These are phyloP conservation scores for Apomyelois bistriatella DNA, from an alignment of 2,888 invertebrate species.

Conservation along the genomic window DNA sequence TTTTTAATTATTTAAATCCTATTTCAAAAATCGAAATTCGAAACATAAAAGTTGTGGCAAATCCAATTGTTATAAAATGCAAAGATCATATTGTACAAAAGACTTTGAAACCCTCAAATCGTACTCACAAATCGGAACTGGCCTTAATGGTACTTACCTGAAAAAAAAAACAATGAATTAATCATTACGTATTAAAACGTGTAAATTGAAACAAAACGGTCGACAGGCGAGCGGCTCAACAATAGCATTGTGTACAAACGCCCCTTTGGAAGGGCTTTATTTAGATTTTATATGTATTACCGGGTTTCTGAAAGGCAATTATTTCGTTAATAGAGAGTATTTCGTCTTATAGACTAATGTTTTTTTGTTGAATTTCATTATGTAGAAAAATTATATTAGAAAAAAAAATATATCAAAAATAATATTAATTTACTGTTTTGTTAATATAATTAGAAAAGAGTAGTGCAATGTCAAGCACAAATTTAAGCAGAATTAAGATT, in stretches of 20 bases:
- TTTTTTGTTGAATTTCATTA: too few relatives aligned
- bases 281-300: not conserved
- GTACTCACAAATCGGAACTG: constrained; percentile 13
- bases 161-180: constrained; percentile 29
- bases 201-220: constrained; percentile 3
- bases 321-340: too few relatives aligned
- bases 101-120: not conserved
- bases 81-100: not conserved
- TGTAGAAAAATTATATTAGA: too few relatives aligned
- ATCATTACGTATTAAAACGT: not conserved
- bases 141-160: constrained; percentile 44
- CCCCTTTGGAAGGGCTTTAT: not conserved
- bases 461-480: too few relatives aligned
- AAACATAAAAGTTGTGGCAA: too few relatives aligned
- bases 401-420: too few relatives aligned
- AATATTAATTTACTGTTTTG: too few relatives aligned
- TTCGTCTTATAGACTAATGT: not conserved
- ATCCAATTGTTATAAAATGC: too few relatives aligned
- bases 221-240: not conserved
- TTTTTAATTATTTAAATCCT: too few relatives aligned
- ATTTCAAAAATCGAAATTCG: too few relatives aligned
- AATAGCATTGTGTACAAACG: not conserved
- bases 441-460: too few relatives aligned
- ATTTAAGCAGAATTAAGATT: too few relatives aligned
- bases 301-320: constrained; percentile 3